A percentile compares a stretch with the other conserved stretches of the same genome.
Evolutionary conservation across 2,888 invertebrate species (phyloP).

Genomic region (Brachyopa scutellaris): DNA sequence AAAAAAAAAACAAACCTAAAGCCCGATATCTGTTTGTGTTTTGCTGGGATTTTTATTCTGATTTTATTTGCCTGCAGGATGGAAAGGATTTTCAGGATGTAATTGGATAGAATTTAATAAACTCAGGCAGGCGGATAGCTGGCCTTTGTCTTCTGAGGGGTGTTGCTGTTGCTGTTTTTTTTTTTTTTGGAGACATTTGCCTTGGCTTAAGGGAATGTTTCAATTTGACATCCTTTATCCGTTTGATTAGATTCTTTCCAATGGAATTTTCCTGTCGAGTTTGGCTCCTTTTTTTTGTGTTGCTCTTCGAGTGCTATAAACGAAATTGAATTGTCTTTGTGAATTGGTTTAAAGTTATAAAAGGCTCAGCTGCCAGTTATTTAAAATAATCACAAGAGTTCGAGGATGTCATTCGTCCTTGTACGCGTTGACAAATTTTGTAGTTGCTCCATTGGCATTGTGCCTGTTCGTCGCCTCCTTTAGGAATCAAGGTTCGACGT

Average conservation of each 20-base stretch:
- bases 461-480: not conserved
- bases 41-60: constrained; percentile 53
- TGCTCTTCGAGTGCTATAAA: not conserved
- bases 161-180: not conserved
- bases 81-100: constrained; percentile 64
- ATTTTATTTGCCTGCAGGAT: constrained; percentile 63
- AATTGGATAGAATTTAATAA: constrained; percentile 72
- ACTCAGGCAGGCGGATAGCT: constrained; percentile 35
- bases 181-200: constrained; percentile 41
- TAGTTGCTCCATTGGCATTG: not conserved
- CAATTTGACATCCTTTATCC: constrained; percentile 67
- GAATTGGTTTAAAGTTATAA: constrained; percentile 32
- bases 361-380: constrained; percentile 44
- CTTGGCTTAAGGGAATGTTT: constrained; percentile 47
- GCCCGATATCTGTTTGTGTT: constrained; percentile 29
- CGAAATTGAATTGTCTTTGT: constrained; percentile 38
- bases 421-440: not conserved
- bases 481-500: constrained; percentile 18
- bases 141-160: constrained; percentile 15
- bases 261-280: constrained; percentile 1
- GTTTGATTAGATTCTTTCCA: constrained; percentile 59
- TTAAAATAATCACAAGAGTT: constrained; percentile 20
- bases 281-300: not conserved
- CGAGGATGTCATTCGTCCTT: not conserved
- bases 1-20: constrained; percentile 12